Base-by-base conservation (phyloP, 2,888 invertebrate species). In the Homarus gammarus region DNA sequence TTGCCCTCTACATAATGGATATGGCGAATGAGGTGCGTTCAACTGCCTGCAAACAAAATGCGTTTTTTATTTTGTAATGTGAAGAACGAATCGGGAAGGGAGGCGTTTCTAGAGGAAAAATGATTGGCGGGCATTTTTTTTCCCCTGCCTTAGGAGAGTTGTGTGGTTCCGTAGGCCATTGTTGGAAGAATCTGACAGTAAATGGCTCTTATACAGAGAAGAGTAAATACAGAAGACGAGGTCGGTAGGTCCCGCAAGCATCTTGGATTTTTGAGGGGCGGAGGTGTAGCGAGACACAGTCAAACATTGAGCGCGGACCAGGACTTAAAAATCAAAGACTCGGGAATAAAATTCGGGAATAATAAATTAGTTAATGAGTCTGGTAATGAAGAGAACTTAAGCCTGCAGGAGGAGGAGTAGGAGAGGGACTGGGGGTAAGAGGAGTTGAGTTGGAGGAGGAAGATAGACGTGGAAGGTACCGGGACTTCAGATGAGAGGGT, bases 1-100 rank as follows among this genome's bases (percentile, higher is more conserved):
- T 87, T 87, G 87, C 79, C 87, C 87, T 81, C 81, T 87, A 87
- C 81, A 87, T 87, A 87, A 87, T 87, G 87, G 87, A 87, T 87
- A 87, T 81, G 87, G 87, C 87, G 81, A 79, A 81, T 81, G 81
- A 87, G 87, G 33, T 38, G 72, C 81, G 51, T 81, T 87, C 61
- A 87, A 56, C 87, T 81, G 79, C 72, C 79, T 81, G 72, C 87
- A 87, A 87, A 87, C 86, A 86, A 79, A 79, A 72, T 38, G 38
- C 68, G 12, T 38, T 33, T 79, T 61, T 87, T 78, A n/a, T 82
- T 49, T 70, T 36, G 36, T 70, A 83, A 72, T 31, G 51, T 51
- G 72, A 72, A 51, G 83, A 83, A 40, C 83, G 83, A 72, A 72
- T 83, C 72, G 72, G 40, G 49, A 18, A 33, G 82, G 12, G 68